A percentile compares a stretch with the other conserved stretches of the same genome.
Evolutionary conservation across 2,888 invertebrate genomes (phyloP).

Genomic region (Fragum whitleyi): DNA sequence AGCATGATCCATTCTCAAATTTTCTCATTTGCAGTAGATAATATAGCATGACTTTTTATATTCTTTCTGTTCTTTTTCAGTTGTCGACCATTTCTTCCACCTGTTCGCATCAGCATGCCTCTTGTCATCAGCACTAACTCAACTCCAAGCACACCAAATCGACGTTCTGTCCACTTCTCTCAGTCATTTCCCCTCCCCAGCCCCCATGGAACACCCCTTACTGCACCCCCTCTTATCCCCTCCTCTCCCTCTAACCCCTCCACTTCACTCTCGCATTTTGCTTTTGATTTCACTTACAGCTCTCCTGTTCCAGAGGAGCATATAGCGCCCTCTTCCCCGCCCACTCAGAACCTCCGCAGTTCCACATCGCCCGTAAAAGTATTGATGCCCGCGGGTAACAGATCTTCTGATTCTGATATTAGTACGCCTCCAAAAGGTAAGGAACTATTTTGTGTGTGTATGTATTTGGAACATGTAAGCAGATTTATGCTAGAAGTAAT

Average conservation of each 20-base stretch:
- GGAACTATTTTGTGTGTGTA: constrained; percentile 40
- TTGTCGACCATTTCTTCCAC: constrained; percentile 40
- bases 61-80: constrained; percentile 55
- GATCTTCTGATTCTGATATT: constrained; percentile 97
- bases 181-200: constrained; percentile 25
- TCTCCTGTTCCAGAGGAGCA: constrained; percentile 83
- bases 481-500: not conserved
- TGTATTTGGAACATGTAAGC: not conserved
- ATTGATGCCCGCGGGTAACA: constrained; percentile 87
- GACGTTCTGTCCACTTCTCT: constrained; percentile 33
- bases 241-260: constrained; percentile 32
- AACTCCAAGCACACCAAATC: constrained; percentile 27
- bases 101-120: constrained; percentile 60
- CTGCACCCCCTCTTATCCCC: constrained; percentile 24
- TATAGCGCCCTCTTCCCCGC: constrained; percentile 72
- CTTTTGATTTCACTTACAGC: constrained; percentile 81
- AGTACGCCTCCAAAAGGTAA: constrained; percentile 97
- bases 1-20: not conserved
- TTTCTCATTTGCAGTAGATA: not conserved
- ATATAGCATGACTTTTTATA: constrained; percentile 29
- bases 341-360: constrained; percentile 83
- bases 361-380: constrained; percentile 86
- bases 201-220: constrained; percentile 35
- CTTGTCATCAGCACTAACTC: constrained; percentile 51
- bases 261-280: constrained; percentile 72